Conservation (phyloP, 1,140 invertebrate genomes). For the Drosophila rufa region DNA sequence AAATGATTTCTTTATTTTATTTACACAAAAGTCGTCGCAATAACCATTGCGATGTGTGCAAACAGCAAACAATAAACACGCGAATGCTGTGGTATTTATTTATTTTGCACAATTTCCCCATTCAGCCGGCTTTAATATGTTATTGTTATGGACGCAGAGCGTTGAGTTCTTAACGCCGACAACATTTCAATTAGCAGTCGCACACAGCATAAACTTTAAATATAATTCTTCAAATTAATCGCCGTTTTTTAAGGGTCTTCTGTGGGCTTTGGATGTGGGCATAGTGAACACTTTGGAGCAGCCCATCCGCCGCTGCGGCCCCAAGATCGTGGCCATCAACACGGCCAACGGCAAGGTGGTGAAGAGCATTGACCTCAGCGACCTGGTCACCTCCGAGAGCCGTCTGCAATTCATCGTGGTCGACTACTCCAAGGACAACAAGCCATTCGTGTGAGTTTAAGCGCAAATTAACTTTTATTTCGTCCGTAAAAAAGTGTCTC, state of each 20-base stretch:
- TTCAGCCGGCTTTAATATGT: constrained; percentile 39
- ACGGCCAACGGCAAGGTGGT: constrained; percentile 87
- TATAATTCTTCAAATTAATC: constrained; percentile 12
- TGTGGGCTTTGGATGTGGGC: constrained; percentile 90
- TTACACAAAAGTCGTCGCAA: constrained; percentile 50
- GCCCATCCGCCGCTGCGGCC: constrained; percentile 88
- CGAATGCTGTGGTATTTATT: constrained; percentile 34
- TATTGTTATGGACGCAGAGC: constrained; percentile 7
- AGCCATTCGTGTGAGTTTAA: constrained; percentile 81
- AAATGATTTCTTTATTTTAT: constrained; percentile 49
- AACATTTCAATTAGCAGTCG: constrained; percentile 48
- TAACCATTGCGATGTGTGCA: constrained; percentile 21
- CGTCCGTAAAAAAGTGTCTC: not conserved
- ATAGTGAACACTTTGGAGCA: constrained; percentile 88
- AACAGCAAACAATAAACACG: constrained; percentile 27
- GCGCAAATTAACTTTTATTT: not conserved
- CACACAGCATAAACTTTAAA: constrained; percentile 6
- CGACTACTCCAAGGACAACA: constrained; percentile 83
- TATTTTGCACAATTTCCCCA: constrained; percentile 55
- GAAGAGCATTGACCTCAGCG: constrained; percentile 87
- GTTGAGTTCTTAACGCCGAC: constrained; percentile 17
- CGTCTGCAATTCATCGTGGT: constrained; percentile 88
- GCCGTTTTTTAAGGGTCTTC: constrained; percentile 86
- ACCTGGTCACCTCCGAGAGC: constrained; percentile 86
- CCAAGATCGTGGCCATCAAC: constrained; percentile 89